Percentiles rank a stretch among this genome's conserved stretches.
These are phyloP conservation scores for Drosophila mulleri DNA, from an alignment of 2,888 invertebrate species.

Conservation along the genomic window DNA sequence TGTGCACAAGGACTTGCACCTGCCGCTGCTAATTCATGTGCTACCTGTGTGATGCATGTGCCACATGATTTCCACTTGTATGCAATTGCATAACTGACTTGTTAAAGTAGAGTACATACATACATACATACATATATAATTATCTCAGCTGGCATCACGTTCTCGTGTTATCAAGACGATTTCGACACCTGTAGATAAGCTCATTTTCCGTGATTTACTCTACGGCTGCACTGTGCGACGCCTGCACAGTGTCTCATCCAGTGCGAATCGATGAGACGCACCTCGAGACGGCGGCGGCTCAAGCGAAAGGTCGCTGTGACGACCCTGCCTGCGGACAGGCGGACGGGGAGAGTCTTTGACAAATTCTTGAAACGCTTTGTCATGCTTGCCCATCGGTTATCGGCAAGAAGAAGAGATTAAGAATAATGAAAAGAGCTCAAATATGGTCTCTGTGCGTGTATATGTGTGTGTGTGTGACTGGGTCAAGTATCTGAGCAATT, in stretches of 20 bases:
- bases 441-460: not conserved
- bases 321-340: conserved; percentile 32
- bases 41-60: conserved; percentile 51
- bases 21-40: conserved; percentile 24
- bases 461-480: not conserved
- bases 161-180: conserved; percentile 44
- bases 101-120: not conserved
- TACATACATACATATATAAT: conserved; percentile 7
- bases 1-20: conserved; percentile 31
- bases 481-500: conserved; percentile 10
- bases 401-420: conserved; percentile 6
- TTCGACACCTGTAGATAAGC: conserved; percentile 60
- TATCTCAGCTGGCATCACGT: conserved; percentile 31
- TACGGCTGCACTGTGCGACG: conserved; percentile 3
- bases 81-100: conserved; percentile 25
- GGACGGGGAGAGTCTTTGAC: not conserved
- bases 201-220: conserved; percentile 41
- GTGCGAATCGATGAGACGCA: conserved; percentile 35
- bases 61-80: not conserved
- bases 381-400: conserved; percentile 1
- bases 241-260: conserved; percentile 12
- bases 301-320: conserved; percentile 30
- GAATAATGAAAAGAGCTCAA: conserved; percentile 5
- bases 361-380: conserved; percentile 2
- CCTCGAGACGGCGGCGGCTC: conserved; percentile 10